Conservation (phyloP, 2,888 invertebrate genomes). For the Falcaria lacertinaria region DNA sequence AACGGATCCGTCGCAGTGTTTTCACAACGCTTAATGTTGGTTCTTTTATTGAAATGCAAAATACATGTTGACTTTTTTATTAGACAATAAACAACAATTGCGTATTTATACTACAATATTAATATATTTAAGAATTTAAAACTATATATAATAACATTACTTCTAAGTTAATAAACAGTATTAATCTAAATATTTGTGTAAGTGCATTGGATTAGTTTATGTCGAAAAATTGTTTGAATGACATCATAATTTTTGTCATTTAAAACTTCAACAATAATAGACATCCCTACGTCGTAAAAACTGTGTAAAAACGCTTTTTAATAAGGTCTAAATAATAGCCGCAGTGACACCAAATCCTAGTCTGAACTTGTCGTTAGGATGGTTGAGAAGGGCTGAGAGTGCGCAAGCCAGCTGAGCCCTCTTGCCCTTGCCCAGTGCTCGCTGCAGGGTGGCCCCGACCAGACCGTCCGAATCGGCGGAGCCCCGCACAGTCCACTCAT, state of each 20-base stretch:
- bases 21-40: too few relatives aligned
- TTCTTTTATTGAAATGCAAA: not conserved
- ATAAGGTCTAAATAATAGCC: slow-evolving; percentile 40
- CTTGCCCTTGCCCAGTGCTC: slow-evolving; percentile 52
- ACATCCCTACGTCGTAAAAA: not conserved
- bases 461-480: slow-evolving; percentile 69
- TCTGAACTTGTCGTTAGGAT: slow-evolving; percentile 71
- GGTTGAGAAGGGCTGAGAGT: slow-evolving; percentile 68
- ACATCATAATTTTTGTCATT: too few relatives aligned
- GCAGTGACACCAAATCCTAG: slow-evolving; percentile 68
- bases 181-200: not conserved
- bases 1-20: too few relatives aligned
- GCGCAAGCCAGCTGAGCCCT: slow-evolving; percentile 58
- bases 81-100: not conserved
- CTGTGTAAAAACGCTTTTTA: not conserved
- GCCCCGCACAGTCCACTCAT: slow-evolving; percentile 62
- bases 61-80: not conserved
- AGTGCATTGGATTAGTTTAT: too few relatives aligned
- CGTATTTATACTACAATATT: not conserved
- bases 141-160: not conserved
- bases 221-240: too few relatives aligned
- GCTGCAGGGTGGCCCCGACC: slow-evolving; percentile 65
- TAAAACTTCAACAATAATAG: too few relatives aligned
- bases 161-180: not conserved
- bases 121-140: slow-evolving; percentile 2